Percentiles rank a stretch among this genome's conserved stretches.
Evolutionary conservation across 2,888 invertebrate species (phyloP).

Genomic region (Spilosoma lubricipeda): DNA sequence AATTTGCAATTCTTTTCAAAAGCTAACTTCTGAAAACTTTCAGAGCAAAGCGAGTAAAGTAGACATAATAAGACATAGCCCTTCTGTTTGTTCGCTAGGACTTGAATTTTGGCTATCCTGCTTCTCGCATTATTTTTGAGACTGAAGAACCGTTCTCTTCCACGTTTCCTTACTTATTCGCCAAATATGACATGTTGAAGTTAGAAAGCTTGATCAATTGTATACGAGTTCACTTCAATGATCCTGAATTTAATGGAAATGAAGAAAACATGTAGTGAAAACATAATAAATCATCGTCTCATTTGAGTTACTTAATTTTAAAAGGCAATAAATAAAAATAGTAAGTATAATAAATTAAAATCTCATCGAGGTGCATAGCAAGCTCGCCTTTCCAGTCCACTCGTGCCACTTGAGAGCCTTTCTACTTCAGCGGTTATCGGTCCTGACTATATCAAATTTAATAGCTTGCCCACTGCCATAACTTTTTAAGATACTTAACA

Average conservation of each 20-base stretch:
- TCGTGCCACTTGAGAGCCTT: neutral
- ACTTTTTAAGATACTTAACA: neutral
- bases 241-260: neutral
- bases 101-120: neutral
- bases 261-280: neutral
- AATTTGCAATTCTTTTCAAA: neutral
- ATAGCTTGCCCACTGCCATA: neutral
- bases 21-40: neutral
- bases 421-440: neutral
- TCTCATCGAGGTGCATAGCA: neutral
- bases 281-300: neutral
- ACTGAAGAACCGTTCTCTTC: neutral
- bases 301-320: neutral
- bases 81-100: neutral
- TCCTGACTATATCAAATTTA: conserved; percentile 5
- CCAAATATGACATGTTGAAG: neutral
- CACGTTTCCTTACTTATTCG: neutral
- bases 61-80: neutral
- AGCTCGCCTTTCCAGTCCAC: neutral
- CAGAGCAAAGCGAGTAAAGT: neutral
- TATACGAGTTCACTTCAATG: neutral
- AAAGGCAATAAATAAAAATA: neutral
- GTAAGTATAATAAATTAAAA: neutral
- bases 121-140: neutral
- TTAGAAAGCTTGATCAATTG: neutral